Evolutionary conservation across 2,888 invertebrate species (phyloP).

Genomic region (Zygogramma bicolorata): DNA sequence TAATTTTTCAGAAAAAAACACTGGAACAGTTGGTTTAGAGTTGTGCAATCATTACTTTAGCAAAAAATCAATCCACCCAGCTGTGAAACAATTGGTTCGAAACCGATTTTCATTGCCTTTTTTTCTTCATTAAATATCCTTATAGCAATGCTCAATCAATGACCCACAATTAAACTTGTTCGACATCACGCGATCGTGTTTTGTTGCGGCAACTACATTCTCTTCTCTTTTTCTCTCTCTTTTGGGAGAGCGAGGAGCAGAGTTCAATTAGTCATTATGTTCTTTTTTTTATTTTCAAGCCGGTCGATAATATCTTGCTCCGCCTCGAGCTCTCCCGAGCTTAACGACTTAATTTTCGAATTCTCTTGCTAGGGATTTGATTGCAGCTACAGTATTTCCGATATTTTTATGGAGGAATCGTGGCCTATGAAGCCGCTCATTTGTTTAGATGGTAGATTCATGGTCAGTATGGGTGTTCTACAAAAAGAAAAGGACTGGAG

Average conservation of each 20-base stretch:
- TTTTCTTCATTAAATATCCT: conserved; percentile 5
- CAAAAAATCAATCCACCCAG: background rate
- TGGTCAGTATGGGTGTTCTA: conserved; percentile 39
- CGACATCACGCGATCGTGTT: conserved; percentile 15
- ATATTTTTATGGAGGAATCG: conserved; percentile 36
- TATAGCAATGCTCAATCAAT: conserved; percentile 14
- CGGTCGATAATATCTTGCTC: conserved; percentile 35
- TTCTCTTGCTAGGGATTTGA: conserved; percentile 19
- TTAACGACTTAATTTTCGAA: conserved; percentile 44
- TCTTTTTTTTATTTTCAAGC: conserved; percentile 32
- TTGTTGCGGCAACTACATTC: background rate
- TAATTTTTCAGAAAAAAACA: too few relatives aligned
- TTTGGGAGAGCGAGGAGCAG: background rate
- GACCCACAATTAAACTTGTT: conserved; percentile 15
- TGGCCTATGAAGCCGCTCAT: conserved; percentile 32
- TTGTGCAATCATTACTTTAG: too few relatives aligned
- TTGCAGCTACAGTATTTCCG: conserved; percentile 33
- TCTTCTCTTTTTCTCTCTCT: background rate
- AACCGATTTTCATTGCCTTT: background rate
- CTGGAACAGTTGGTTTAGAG: too few relatives aligned
- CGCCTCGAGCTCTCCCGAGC: conserved; percentile 28
- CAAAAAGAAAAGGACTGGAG: too few relatives aligned
- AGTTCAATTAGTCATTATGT: conserved; percentile 28
- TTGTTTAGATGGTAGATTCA: conserved; percentile 13
- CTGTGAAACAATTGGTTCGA: background rate